Conservation (phyloP, 2,113 vertebrate genomes). For the Leptosomus discolor region DNA sequence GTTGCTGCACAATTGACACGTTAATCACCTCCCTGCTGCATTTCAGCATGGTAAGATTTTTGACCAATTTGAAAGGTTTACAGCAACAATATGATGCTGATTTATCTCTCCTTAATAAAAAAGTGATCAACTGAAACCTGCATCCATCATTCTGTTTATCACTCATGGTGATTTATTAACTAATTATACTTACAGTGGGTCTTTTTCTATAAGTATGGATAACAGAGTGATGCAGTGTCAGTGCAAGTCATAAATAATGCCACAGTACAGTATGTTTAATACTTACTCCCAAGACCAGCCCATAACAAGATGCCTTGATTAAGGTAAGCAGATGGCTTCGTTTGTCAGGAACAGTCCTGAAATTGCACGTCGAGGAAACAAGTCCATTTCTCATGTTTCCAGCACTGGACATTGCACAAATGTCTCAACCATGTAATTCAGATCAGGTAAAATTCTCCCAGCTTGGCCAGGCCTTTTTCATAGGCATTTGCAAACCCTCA, state of each 20-base stretch:
- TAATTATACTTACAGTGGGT: slow-evolving; percentile 79
- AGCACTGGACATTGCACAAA: background rate
- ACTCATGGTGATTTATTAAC: slow-evolving; percentile 81
- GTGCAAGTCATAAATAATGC: slow-evolving; percentile 58
- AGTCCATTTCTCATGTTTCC: slow-evolving; percentile 15
- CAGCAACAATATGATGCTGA: slow-evolving; percentile 81
- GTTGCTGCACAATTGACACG: slow-evolving; percentile 73
- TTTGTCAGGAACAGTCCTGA: slow-evolving; percentile 39
- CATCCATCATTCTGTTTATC: slow-evolving; percentile 85
- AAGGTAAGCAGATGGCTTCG: slow-evolving; percentile 55
- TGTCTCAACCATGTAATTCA: background rate
- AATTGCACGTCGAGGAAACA: background rate
- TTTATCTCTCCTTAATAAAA: slow-evolving; percentile 86
- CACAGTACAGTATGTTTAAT: slow-evolving; percentile 57
- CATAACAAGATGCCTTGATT: slow-evolving; percentile 66
- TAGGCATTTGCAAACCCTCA: background rate
- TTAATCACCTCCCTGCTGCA: slow-evolving; percentile 74
- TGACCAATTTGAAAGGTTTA: slow-evolving; percentile 82
- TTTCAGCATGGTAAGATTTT: slow-evolving; percentile 64
- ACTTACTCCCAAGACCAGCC: slow-evolving; percentile 34
- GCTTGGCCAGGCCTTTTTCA: background rate
- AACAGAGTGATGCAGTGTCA: slow-evolving; percentile 45
- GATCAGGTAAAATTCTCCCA: background rate
- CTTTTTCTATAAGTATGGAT: slow-evolving; percentile 69
- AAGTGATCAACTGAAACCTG: slow-evolving; percentile 84